Percentiles rank a stretch among this genome's conserved stretches.
Evolutionary conservation across 2,888 invertebrate species (phyloP).

Genomic region (Ichneumoninae sp.): DNA sequence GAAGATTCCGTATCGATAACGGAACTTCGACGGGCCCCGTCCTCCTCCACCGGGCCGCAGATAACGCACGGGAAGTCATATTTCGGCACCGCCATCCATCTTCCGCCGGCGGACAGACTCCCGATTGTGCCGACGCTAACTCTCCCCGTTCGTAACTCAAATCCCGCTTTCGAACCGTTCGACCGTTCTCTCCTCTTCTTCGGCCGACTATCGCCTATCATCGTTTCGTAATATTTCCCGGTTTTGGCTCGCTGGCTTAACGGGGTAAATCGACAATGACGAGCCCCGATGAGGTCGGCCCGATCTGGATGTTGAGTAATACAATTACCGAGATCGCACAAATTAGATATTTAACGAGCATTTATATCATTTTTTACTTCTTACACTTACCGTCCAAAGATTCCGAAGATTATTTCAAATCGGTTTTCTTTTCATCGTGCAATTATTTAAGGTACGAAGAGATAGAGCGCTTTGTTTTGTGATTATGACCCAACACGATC

Average conservation of each 20-base stretch:
- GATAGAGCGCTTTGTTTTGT: neutral
- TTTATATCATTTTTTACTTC: neutral
- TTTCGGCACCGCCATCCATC: constrained; percentile 77
- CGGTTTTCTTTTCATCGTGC: neutral
- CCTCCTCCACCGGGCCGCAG: constrained; percentile 42
- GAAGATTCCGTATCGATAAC: constrained; percentile 57
- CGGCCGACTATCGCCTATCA: constrained; percentile 44
- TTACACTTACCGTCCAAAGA: neutral
- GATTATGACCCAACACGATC: too few relatives aligned
- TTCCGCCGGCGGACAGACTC: constrained; percentile 73
- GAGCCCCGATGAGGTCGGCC: neutral
- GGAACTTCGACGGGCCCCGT: constrained; percentile 48
- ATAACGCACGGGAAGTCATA: constrained; percentile 76
- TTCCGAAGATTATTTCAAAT: neutral
- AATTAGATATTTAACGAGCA: neutral
- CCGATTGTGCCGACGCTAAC: constrained; percentile 74
- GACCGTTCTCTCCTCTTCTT: constrained; percentile 42
- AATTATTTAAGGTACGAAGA: neutral
- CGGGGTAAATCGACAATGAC: constrained; percentile 1
- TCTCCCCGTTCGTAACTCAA: constrained; percentile 73
- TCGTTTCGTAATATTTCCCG: constrained; percentile 52
- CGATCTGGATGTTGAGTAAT: neutral
- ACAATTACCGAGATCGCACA: neutral
- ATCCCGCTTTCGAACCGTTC: constrained; percentile 46
- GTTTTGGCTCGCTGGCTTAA: neutral